Conservation (phyloP, 2,888 invertebrate genomes). For the Idaea biselata region DNA sequence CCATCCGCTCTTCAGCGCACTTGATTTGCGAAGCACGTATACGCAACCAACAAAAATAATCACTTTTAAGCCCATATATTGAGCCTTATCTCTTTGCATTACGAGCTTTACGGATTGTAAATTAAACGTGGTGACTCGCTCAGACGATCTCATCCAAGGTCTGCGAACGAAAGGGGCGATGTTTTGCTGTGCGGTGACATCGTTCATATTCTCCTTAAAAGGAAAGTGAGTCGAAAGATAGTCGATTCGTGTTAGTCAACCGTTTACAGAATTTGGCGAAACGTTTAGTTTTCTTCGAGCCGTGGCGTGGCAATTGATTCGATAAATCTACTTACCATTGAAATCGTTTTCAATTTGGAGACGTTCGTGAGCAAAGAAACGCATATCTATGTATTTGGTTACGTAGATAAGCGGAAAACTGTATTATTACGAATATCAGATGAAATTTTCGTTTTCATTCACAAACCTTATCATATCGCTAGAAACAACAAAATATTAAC, state of each 20-base stretch:
- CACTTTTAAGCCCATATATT: constrained; percentile 30
- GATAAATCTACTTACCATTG: constrained; percentile 41
- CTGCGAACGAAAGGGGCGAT: constrained; percentile 50
- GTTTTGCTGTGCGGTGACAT: constrained; percentile 68
- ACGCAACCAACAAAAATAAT: constrained; percentile 36
- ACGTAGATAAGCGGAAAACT: constrained; percentile 3
- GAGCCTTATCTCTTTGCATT: constrained; percentile 46
- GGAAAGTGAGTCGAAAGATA: constrained; percentile 61
- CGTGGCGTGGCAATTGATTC: constrained; percentile 46
- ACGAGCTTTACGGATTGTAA: constrained; percentile 34
- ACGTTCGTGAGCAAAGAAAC: not conserved
- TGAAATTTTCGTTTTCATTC: not conserved
- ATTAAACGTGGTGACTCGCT: constrained; percentile 40
- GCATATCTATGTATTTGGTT: not conserved
- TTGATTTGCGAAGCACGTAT: constrained; percentile 78
- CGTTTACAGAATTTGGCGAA: constrained; percentile 54
- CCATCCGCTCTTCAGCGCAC: constrained; percentile 74
- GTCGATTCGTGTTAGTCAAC: constrained; percentile 55
- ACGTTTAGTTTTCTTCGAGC: constrained; percentile 47
- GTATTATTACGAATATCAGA: not conserved
- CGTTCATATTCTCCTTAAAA: constrained; percentile 58
- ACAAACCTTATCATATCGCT: not conserved
- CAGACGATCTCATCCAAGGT: constrained; percentile 54
- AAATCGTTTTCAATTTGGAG: constrained; percentile 24
- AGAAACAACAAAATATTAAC: not conserved